phyloP scores from a whole-genome alignment of 2,888 invertebrate genomes.

The Clitarchus hookeri region DNA sequence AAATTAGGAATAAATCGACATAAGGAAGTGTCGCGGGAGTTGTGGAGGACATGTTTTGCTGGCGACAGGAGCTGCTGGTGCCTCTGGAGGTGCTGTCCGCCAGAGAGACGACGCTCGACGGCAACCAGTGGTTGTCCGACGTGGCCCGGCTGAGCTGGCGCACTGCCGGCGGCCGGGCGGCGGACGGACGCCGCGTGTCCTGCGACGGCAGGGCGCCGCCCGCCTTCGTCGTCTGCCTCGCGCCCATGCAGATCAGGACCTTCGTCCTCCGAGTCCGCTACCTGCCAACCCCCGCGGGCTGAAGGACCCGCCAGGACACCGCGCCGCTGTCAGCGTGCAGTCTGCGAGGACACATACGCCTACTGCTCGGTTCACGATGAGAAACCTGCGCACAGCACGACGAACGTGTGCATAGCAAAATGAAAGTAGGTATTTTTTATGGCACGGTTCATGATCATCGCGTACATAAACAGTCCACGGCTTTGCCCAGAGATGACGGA shows the following conservation, averaged over 20 bases:
- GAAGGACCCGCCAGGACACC: no score
- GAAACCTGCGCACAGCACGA: no score
- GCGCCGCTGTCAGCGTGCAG: no score
- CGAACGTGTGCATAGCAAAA: no score
- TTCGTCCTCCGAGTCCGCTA: background rate
- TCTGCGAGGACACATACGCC: no score
- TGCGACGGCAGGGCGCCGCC: background rate
- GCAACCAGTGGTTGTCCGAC: slow-evolving; percentile 20
- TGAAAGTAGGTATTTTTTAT: no score
- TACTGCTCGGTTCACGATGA: no score
- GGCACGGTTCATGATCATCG: no score
- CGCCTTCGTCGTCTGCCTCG: background rate
- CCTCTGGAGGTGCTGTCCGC: background rate
- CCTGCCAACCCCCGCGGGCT: background rate
- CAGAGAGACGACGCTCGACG: slow-evolving; percentile 22
- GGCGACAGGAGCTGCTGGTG: background rate
- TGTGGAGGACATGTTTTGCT: background rate
- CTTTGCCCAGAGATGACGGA: no score
- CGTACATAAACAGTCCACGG: no score
- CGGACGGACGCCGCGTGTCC: background rate
- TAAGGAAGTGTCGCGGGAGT: background rate
- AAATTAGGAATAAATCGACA: no score
- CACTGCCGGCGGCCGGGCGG: background rate
- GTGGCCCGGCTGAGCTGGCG: background rate
- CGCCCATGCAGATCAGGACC: slow-evolving; percentile 14